Base-by-base conservation (phyloP, 2,113 vertebrate species). In the Daphoenositta chrysoptera region DNA sequence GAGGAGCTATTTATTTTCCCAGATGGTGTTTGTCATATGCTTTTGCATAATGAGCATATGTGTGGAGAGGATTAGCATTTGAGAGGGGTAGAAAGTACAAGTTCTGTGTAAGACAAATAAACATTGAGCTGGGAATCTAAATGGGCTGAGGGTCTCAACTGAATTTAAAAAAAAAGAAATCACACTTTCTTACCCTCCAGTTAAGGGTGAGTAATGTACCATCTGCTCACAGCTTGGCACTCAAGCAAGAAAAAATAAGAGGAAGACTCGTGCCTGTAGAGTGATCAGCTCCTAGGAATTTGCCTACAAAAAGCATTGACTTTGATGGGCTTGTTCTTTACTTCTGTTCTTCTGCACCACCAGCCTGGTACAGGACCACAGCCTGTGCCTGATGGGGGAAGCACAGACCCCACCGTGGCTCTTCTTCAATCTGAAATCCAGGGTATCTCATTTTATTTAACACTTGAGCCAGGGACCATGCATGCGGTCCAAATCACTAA, bases 21-120 rank as follows among this genome's bases (percentile, higher is more conserved):
- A 97, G 94, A 96, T 96, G 96, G 96, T 96, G 94, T 96, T 96
- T 92, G 94, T 97, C 94, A 97, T 97, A 96, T 96, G 96, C 96
- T 97, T 96, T 94, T 90, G 93, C 96, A 96, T 96, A 96, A 95
- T 94, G 96, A 96, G 88, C 96, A 94, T 97, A 96, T 96, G 96
- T 79, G 93, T 94, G 80, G 90, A 95, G 84, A 95, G 73, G 70
- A 96, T 95, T 97, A 97, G 94, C 92, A 95, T 95, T 95, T 96
- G 88, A 92, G 94, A 92, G 88, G 76, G 68, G 68, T 72, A 95
- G 92, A 96, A 96, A 96, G 93, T 69, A 95, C 76, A 95, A 94
- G 92, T 94, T 96, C 76, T 87, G 47, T 89, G 56, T 90, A 95
- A 97, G 94, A 86, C 79, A 96, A 96, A 96, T 95, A 96, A 94